Base-by-base conservation (phyloP, 2,113 vertebrate species). In the Bothrops jararaca region DNA sequence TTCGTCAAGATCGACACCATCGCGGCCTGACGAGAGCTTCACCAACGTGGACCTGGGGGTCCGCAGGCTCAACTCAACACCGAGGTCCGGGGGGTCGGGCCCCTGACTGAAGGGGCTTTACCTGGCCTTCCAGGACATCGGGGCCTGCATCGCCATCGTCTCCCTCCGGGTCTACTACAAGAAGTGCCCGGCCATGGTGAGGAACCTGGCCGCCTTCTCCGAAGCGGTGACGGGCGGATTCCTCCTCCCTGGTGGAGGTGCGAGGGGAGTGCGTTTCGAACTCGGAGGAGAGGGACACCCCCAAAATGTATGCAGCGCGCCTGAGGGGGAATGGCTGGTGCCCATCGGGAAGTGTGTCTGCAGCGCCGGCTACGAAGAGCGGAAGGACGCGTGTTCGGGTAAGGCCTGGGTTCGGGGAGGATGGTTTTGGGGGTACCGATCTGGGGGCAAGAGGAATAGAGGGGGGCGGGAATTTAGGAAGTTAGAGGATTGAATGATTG, bases 251-350 rank as follows among this genome's bases (percentile, higher is more conserved):
- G 96, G 99, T 99, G 95, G 99, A 99, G 96, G 99, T 99, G 95
- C 96, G 98, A 22, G 99, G 99, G 88, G 98, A 98, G 96, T 99
- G 99, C 0, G 99, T 99, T 95, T 98, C 98, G 11, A 98, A 99
- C 13, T 99, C 99, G 0, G 98, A 99, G 96, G 99, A 99, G 95
- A 98, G 98, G 86, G 99, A 99, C 97, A 99, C 99, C 0, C 99
- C 99, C 48, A 99, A 99, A 96, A 99, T 99, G 99, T 99, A 99
- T 99, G 99, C 98, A 99, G 99, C 7, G 99, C 99, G n/a, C n/a
- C n/a, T 0, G 99, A 99, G 94, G 99, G 99, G n/a, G 99, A 99
- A 95, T 99, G 99, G 99, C 92, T 99, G 95, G 99, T 99, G 93
- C 99, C 99, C 96, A 99, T 99, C 0, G 99, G 99, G 94, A 98